Percentiles rank a stretch among this genome's conserved stretches.
phyloP scores from a whole-genome alignment of 2,888 invertebrate species.

The Odontocerum albicorne region DNA sequence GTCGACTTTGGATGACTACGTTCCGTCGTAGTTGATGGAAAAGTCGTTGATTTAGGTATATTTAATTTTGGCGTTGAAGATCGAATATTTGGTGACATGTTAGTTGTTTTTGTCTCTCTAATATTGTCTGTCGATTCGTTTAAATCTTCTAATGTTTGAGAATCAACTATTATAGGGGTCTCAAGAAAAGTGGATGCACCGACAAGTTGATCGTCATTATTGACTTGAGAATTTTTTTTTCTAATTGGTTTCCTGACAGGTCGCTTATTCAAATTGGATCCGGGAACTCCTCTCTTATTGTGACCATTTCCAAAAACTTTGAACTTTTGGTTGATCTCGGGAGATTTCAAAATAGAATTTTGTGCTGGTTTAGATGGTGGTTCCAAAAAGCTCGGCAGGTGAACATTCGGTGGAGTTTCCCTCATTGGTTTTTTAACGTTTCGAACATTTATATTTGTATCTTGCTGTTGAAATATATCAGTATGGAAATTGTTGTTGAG shows the following conservation, averaged over 20 bases:
- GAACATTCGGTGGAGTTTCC: slow-evolving; percentile 40
- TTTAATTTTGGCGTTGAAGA: slow-evolving; percentile 16
- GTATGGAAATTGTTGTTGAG: slow-evolving; percentile 26
- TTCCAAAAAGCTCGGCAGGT: slow-evolving; percentile 54
- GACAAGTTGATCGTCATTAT: slow-evolving; percentile 49
- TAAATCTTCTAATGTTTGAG: slow-evolving; percentile 48
- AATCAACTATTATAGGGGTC: slow-evolving; percentile 42
- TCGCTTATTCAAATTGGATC: slow-evolving; percentile 38
- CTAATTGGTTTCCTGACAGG: slow-evolving; percentile 51
- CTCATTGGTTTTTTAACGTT: slow-evolving; percentile 46
- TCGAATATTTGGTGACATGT: slow-evolving; percentile 1
- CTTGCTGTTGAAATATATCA: slow-evolving; percentile 31
- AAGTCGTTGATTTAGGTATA: slow-evolving; percentile 3
- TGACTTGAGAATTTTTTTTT: slow-evolving; percentile 47
- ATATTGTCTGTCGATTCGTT: slow-evolving; percentile 37
- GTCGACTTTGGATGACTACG: slow-evolving; percentile 40
- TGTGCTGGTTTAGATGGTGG: slow-evolving; percentile 52
- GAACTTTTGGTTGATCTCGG: slow-evolving; percentile 45
- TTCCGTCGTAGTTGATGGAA: slow-evolving; percentile 40
- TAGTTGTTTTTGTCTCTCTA: slow-evolving; percentile 8
- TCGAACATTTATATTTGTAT: slow-evolving; percentile 39
- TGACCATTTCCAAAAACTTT: slow-evolving; percentile 44
- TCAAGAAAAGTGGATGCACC: slow-evolving; percentile 50
- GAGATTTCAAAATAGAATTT: slow-evolving; percentile 24
- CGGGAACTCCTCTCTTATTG: slow-evolving; percentile 47